A percentile compares a stretch with the other conserved stretches of the same genome.
Conservation (phyloP, 2,888 invertebrate genomes). For the Apamea monoglypha region DNA sequence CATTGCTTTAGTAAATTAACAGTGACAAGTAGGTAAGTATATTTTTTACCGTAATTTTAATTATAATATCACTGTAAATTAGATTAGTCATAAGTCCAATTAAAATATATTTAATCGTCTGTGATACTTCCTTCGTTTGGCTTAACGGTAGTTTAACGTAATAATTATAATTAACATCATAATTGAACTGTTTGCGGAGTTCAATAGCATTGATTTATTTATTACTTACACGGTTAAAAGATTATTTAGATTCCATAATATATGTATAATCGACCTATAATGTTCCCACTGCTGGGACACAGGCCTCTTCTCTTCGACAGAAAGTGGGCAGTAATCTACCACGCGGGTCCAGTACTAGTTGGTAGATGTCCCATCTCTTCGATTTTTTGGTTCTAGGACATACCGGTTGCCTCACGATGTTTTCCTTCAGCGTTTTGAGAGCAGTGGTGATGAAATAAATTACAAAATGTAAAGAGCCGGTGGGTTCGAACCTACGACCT, state of each 20-base stretch:
- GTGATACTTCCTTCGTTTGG: slow-evolving; percentile 53
- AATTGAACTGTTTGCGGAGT: slow-evolving; percentile 43
- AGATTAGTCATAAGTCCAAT: slow-evolving; percentile 53
- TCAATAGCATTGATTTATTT: slow-evolving; percentile 51
- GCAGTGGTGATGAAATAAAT: no score
- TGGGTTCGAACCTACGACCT: no score
- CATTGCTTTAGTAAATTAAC: not conserved
- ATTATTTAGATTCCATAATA: not conserved
- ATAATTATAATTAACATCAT: slow-evolving; percentile 32
- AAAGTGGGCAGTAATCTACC: no score
- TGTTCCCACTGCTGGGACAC: no score
- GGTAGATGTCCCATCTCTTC: no score
- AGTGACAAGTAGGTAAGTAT: not conserved
- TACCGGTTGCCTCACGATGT: no score
- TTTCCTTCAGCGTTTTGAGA: no score
- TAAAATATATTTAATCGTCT: slow-evolving; percentile 43
- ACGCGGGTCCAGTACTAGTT: no score
- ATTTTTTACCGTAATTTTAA: slow-evolving; percentile 29
- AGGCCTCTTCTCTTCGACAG: no score
- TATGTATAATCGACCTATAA: no score
- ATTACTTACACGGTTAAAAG: not conserved
- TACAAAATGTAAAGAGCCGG: no score
- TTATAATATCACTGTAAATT: slow-evolving; percentile 42
- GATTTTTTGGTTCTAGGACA: no score
- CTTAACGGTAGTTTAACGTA: slow-evolving; percentile 52